Evolutionary conservation across 2,113 vertebrate species (phyloP).

Genomic region (Dicrurus megarhynchus): DNA sequence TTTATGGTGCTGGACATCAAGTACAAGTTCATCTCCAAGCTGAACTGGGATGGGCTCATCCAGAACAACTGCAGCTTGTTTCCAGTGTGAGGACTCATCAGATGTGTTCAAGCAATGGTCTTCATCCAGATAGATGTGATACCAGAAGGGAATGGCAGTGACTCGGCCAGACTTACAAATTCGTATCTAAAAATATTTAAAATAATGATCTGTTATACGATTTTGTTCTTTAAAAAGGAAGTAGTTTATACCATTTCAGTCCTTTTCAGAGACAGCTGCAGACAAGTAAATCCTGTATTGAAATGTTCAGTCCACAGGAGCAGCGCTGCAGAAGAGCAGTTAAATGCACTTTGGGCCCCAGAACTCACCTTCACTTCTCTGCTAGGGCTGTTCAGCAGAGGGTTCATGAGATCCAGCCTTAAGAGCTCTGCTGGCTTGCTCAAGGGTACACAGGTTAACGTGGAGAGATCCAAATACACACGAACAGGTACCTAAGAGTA

Average conservation of each 20-base stretch:
- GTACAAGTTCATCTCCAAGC: conserved; percentile 79
- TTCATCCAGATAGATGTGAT: conserved; percentile 85
- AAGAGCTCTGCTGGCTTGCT: conserved; percentile 88
- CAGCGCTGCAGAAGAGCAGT: background rate
- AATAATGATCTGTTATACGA: background rate
- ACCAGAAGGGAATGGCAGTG: conserved; percentile 96
- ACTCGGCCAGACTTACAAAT: conserved; percentile 80
- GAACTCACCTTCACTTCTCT: conserved; percentile 86
- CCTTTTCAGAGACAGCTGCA: background rate
- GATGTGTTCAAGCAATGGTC: conserved; percentile 85
- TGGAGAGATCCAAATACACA: conserved; percentile 91
- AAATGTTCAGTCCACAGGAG: background rate
- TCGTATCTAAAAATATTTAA: conserved; percentile 73
- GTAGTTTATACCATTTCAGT: background rate
- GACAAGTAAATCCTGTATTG: background rate
- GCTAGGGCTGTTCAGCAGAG: conserved; percentile 77
- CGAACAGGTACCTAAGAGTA: conserved; percentile 87
- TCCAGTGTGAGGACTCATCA: conserved; percentile 89
- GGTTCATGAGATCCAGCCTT: conserved; percentile 89
- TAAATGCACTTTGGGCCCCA: background rate
- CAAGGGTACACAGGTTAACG: conserved; percentile 81
- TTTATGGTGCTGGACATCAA: conserved; percentile 85
- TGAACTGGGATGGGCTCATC: conserved; percentile 84
- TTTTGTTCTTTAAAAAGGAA: background rate
- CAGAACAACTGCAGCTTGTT: conserved; percentile 91